Evolutionary conservation across 2,888 invertebrate genomes (phyloP).

Genomic region (Drosophila acutilabella): DNA sequence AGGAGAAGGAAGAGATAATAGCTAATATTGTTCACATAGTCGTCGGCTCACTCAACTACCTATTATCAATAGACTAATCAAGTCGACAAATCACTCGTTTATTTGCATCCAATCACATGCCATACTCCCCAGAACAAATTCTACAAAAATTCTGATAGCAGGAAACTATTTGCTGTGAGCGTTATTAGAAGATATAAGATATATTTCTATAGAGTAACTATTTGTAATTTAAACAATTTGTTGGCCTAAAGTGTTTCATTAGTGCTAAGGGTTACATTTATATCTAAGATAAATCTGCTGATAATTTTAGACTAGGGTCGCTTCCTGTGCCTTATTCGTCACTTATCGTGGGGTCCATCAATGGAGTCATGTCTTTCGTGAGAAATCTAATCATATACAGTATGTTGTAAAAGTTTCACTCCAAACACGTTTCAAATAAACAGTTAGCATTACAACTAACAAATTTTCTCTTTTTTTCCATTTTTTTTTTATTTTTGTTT

Average conservation of each 20-base stretch:
- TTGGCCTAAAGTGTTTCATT: neutral
- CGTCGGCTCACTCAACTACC: conserved; percentile 36
- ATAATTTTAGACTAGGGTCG: neutral
- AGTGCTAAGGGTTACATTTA: neutral
- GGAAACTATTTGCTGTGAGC: neutral
- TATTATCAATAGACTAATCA: conserved; percentile 50
- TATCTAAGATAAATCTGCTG: neutral
- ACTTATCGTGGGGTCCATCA: conserved; percentile 2
- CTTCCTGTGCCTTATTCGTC: neutral
- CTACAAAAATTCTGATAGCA: conserved; percentile 2
- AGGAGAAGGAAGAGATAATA: conserved; percentile 10
- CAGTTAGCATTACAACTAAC: conserved; percentile 7
- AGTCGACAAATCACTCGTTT: conserved; percentile 22
- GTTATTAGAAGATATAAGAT: neutral
- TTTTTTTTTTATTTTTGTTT: conserved; percentile 5
- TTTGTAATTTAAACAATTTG: neutral
- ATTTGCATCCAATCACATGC: conserved; percentile 13
- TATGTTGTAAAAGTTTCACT: conserved; percentile 8
- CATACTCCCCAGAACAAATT: neutral
- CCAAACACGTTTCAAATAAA: conserved; percentile 2
- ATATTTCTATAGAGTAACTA: too few relatives aligned
- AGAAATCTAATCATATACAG: neutral
- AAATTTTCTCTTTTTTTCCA: conserved; percentile 11
- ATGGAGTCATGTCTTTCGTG: neutral
- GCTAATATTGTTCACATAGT: conserved; percentile 37